phyloP scores from a whole-genome alignment of 1,140 invertebrate species.

The Drosophila pandora region DNA sequence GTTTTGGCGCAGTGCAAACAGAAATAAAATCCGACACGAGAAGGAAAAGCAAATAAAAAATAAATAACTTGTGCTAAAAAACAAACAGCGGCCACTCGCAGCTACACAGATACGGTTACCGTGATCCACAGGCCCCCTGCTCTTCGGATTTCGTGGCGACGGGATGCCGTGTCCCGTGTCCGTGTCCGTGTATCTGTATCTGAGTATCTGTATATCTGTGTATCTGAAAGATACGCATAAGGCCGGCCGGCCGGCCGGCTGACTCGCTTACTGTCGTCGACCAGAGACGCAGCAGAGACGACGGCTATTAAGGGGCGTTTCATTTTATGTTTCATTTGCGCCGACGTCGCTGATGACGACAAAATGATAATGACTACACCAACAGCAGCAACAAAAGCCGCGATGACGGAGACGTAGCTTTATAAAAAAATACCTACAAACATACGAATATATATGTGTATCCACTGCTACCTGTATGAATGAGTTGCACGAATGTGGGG shows the following conservation, averaged over 20 bases:
- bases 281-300: conserved; percentile 24
- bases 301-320: conserved; percentile 78
- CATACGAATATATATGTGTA: conserved; percentile 11
- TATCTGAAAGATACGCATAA: conserved; percentile 70
- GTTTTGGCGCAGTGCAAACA: conserved; percentile 63
- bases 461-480: conserved; percentile 62
- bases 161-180: conserved; percentile 5
- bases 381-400: conserved; percentile 18
- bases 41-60: conserved; percentile 34
- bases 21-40: conserved; percentile 57
- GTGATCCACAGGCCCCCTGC: conserved; percentile 14
- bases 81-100: conserved; percentile 64
- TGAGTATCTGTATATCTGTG: conserved; percentile 18
- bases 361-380: conserved; percentile 79
- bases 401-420: conserved; percentile 26
- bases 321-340: conserved; percentile 83
- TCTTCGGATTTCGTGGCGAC: conserved; percentile 25
- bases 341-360: conserved; percentile 78
- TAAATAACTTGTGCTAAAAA: conserved; percentile 75
- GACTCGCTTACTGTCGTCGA: conserved; percentile 1
- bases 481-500: conserved; percentile 26
- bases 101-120: conserved; percentile 66
- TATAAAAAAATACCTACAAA: background rate
- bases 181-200: background rate
- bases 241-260: conserved; percentile 45